Conservation (phyloP, 2,888 invertebrate genomes). For the Isoperla grammatica region DNA sequence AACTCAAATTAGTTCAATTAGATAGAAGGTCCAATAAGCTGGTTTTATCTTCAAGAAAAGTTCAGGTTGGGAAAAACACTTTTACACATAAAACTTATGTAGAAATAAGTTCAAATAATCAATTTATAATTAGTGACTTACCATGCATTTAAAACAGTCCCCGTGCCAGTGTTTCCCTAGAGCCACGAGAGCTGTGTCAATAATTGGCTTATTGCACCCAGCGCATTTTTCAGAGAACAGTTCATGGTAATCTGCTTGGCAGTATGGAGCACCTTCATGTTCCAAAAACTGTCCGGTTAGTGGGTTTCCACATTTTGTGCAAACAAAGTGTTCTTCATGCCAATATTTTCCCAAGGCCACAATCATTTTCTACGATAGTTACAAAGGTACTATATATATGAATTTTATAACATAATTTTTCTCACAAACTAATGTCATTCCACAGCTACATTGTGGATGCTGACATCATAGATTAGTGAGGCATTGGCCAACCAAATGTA, state of each 20-base stretch:
- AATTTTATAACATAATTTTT: too few species aligned
- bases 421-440: too few species aligned
- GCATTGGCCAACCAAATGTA: too few species aligned
- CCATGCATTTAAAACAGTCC: constrained; percentile 58
- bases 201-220: constrained; percentile 74
- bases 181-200: constrained; percentile 62
- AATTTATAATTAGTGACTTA: constrained; percentile 39
- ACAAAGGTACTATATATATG: too few species aligned
- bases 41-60: too few species aligned
- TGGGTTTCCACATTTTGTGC: constrained; percentile 75
- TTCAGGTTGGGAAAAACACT: not conserved
- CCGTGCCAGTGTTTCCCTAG: constrained; percentile 59
- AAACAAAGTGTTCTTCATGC: constrained; percentile 91
- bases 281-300: constrained; percentile 88
- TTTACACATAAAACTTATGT: too few species aligned
- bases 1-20: too few species aligned
- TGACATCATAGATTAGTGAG: too few species aligned
- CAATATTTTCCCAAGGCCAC: constrained; percentile 83
- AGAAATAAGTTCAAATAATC: too few species aligned
- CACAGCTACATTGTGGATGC: too few species aligned
- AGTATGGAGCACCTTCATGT: constrained; percentile 76
- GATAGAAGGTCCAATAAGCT: too few species aligned
- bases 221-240: constrained; percentile 85
- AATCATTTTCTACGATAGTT: constrained; percentile 65
- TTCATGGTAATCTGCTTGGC: constrained; percentile 76